Conservation (phyloP, 2,888 invertebrate genomes). For the Alentia gelatinosa region DNA sequence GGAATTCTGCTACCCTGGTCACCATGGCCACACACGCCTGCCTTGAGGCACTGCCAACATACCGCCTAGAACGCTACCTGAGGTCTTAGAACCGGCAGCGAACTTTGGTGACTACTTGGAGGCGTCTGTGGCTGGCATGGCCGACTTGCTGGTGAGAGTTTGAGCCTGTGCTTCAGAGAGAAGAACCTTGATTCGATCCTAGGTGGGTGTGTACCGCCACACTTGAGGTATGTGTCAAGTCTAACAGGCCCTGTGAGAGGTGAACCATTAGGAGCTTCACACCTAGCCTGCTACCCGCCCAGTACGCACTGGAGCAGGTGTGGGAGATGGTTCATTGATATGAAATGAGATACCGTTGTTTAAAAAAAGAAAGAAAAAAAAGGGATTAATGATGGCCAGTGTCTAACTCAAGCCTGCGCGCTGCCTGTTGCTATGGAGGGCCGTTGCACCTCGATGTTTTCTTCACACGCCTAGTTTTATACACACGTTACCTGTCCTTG, state of each 20-base stretch:
- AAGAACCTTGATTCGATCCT: background rate
- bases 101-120: too few species aligned
- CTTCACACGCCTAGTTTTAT: background rate
- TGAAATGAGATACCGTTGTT: background rate
- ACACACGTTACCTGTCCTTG: background rate
- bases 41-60: too few species aligned
- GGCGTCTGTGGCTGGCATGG: too few species aligned
- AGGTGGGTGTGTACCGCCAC: slow-evolving; percentile 16
- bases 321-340: background rate
- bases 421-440: background rate
- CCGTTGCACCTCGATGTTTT: too few species aligned
- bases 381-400: background rate
- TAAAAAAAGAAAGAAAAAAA: background rate
- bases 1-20: too few species aligned
- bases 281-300: background rate
- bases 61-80: too few species aligned
- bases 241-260: background rate
- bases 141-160: background rate
- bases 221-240: background rate
- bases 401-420: slow-evolving; percentile 27
- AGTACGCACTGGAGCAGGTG: background rate
- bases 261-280: background rate
- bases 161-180: background rate
- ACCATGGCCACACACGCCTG: too few species aligned
- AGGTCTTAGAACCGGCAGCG: too few species aligned